phyloP scores from a whole-genome alignment of 2,797 vertebrate species.

The Manis crassicaudata region DNA sequence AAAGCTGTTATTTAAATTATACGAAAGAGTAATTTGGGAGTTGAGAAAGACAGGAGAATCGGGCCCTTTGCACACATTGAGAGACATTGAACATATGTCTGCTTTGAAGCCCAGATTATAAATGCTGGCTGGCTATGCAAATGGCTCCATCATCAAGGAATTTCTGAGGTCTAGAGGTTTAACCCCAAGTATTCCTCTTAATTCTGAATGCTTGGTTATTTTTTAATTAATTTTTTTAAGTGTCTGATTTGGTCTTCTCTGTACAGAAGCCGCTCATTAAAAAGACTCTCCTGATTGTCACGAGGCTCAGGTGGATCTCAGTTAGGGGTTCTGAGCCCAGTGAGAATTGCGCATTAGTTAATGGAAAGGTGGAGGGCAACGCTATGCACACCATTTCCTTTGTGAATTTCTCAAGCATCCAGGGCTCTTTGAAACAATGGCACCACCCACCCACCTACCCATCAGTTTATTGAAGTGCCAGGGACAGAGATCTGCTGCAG shows the following conservation, averaged over 20 bases:
- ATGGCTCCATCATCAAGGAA: too few species aligned
- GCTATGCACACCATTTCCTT: neutral
- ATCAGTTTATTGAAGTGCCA: fast-evolving
- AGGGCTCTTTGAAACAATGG: neutral
- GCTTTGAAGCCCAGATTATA: neutral
- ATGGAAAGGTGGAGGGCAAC: neutral
- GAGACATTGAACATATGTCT: too few species aligned
- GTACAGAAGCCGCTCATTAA: neutral
- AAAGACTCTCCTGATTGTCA: neutral
- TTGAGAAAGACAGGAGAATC: neutral
- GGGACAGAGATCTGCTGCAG: neutral
- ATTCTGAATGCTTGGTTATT: neutral
- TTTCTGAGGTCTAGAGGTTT: neutral
- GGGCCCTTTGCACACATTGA: fast-evolving
- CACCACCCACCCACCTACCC: too few species aligned
- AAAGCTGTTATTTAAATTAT: neutral
- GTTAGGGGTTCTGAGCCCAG: neutral
- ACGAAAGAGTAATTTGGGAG: neutral
- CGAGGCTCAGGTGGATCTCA: fast-evolving
- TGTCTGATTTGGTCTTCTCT: neutral
- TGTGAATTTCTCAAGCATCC: neutral
- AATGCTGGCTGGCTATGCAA: too few species aligned
- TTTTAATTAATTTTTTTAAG: neutral
- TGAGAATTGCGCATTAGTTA: neutral
- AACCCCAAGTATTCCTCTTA: neutral